Conservation (phyloP, 1,140 invertebrate genomes). For the Coptotermes formosanus region DNA sequence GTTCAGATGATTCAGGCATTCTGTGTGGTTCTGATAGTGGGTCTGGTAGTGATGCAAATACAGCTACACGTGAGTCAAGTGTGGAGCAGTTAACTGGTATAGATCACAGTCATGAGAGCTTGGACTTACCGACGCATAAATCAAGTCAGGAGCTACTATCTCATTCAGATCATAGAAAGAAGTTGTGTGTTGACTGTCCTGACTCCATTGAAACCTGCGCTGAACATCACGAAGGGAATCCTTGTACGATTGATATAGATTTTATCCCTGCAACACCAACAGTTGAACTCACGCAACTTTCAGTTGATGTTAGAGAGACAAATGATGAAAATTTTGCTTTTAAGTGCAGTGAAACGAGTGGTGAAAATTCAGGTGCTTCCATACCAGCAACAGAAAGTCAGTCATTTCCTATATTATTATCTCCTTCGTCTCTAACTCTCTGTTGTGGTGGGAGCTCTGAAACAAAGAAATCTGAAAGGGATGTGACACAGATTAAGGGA, state of each 20-base stretch:
- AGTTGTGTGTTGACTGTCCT: neutral
- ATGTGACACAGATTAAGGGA: slow-evolving; percentile 36
- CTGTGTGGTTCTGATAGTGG: slow-evolving; percentile 68
- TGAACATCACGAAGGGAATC: neutral
- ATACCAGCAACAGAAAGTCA: neutral
- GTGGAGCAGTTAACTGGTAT: slow-evolving; percentile 46
- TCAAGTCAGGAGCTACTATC: slow-evolving; percentile 1
- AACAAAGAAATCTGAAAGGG: slow-evolving; percentile 29
- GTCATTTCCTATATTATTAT: slow-evolving; percentile 14
- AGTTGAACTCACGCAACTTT: neutral
- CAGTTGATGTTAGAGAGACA: neutral
- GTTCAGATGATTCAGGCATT: slow-evolving; percentile 84
- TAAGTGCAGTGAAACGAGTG: neutral
- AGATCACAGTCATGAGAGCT: slow-evolving; percentile 30
- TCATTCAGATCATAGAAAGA: neutral
- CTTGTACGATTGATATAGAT: neutral
- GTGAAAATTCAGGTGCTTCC: neutral
- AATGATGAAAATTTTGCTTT: neutral
- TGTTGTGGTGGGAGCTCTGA: slow-evolving; percentile 16
- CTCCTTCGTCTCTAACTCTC: neutral
- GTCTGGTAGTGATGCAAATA: slow-evolving; percentile 44
- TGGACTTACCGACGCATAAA: slow-evolving; percentile 31
- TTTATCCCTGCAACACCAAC: neutral
- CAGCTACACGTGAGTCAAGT: slow-evolving; percentile 48
- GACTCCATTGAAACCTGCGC: neutral